Base-by-base conservation (phyloP, 2,888 invertebrate species). In the Drosophila algonquin region DNA sequence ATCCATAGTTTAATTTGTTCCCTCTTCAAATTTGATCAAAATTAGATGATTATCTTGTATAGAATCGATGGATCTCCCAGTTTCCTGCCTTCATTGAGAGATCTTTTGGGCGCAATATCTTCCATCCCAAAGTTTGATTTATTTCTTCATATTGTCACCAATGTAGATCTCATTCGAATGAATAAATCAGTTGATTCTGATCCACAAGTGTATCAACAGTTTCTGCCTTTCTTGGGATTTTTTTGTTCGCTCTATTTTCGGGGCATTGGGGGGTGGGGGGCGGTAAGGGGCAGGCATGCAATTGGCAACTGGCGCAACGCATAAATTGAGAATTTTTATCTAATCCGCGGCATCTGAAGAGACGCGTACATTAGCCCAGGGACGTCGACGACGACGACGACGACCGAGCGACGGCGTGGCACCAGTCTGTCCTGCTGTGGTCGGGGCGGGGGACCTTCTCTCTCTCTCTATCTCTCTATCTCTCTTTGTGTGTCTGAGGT, bases 241-340 rank as follows among this genome's bases (percentile, higher is more conserved):
- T 40, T 40, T 40, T 0, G 2, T 40, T 40, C 2, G 14, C n/a
- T 40, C 40, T n/a, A 40, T n/a, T 40, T 40, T 40, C 7, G 48
- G 40, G 21, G 59, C 57, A 70, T 68, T 71, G 71, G 75, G 65
- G 72, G 84, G 21, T 0, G 21, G 3, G 21, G 3, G 21, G 21
- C 0, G 21, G n/a, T n/a, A 21, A 21, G 21, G 21, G 21, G 21
- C 21, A 21, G 46, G 51, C 35, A n/a, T 76, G 83, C 76, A 77
- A 76, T 77, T 77, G 76, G 76, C 77, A 77, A 76, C 77, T 77
- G 73, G 80, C 83, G 79, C 82, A 80, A 89, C 85, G 89, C 89
- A 86, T 86, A 86, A 86, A 86, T 86, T 86, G 85, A 88, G 89
- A 83, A 87, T 80, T 85, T 85, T 86, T 89, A 86, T 86, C 85